A percentile compares a stretch with the other conserved stretches of the same genome.
Conservation (phyloP, 2,888 invertebrate species). For the Ochropacha duplaris region DNA sequence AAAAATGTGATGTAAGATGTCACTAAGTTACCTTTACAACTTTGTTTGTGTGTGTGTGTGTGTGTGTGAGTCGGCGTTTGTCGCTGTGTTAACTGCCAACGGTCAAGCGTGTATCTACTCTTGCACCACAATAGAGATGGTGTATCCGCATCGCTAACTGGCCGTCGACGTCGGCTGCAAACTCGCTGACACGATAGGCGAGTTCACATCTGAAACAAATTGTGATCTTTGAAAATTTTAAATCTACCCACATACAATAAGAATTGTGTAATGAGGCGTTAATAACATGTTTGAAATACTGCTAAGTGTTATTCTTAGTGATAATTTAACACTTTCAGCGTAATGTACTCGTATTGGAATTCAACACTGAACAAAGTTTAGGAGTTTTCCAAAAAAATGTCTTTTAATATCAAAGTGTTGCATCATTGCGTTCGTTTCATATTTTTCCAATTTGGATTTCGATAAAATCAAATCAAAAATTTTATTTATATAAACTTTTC, state of each 20-base stretch:
- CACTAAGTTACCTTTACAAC: background rate
- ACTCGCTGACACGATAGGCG: slow-evolving; percentile 68
- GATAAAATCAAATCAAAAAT: too few species aligned
- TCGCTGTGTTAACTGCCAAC: slow-evolving; percentile 12
- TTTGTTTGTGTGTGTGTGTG: background rate
- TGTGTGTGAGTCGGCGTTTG: background rate
- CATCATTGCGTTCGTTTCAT: too few species aligned
- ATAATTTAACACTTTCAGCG: too few species aligned
- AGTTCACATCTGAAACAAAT: slow-evolving; percentile 63
- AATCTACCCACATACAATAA: background rate
- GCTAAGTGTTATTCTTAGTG: too few species aligned
- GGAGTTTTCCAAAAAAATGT: too few species aligned
- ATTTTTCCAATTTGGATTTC: too few species aligned
- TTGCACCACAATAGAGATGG: slow-evolving; percentile 67
- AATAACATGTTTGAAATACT: too few species aligned
- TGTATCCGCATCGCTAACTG: slow-evolving; percentile 77
- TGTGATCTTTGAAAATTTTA: background rate
- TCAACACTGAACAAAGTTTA: too few species aligned
- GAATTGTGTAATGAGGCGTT: too few species aligned
- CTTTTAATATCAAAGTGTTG: too few species aligned
- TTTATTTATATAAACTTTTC: too few species aligned
- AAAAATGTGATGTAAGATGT: background rate
- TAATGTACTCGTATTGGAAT: too few species aligned
- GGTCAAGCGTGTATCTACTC: slow-evolving; percentile 33
- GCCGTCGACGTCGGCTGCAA: slow-evolving; percentile 76